Evolutionary conservation across 2,888 invertebrate species (phyloP).

Genomic region (Synergus japonicus): DNA sequence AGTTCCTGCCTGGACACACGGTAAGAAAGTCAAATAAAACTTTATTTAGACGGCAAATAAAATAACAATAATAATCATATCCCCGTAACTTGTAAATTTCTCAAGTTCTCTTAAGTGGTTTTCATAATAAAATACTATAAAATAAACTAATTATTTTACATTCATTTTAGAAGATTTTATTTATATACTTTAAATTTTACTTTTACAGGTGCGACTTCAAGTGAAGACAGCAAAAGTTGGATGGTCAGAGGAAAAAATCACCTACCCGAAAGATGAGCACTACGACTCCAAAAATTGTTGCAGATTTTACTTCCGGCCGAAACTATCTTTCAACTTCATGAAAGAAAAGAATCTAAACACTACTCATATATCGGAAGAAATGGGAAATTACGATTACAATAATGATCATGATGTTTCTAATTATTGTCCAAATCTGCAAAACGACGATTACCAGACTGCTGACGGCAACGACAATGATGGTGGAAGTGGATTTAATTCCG

Average conservation of each 20-base stretch:
- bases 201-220: conserved; percentile 46
- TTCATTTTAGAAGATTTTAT: background rate
- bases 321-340: conserved; percentile 1
- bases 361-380: conserved; percentile 67
- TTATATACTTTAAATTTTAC: conserved; percentile 14
- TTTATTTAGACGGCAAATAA: too few relatives aligned
- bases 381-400: conserved; percentile 79
- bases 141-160: background rate
- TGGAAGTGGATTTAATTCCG: conserved; percentile 58
- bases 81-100: too few relatives aligned
- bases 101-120: too few relatives aligned
- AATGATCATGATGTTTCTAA: conserved; percentile 79
- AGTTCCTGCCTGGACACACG: conserved; percentile 42
- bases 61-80: too few relatives aligned
- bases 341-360: conserved; percentile 43
- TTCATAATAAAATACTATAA: background rate
- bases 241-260: conserved; percentile 65
- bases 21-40: background rate
- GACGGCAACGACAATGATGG: conserved; percentile 57
- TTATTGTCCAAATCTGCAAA: conserved; percentile 77
- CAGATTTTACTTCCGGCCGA: conserved; percentile 55
- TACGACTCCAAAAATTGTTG: conserved; percentile 51
- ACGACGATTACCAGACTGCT: conserved; percentile 55
- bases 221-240: conserved; percentile 55
- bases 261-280: conserved; percentile 60